phyloP scores from a whole-genome alignment of 2,888 invertebrate species.

The Dorcus hopei region DNA sequence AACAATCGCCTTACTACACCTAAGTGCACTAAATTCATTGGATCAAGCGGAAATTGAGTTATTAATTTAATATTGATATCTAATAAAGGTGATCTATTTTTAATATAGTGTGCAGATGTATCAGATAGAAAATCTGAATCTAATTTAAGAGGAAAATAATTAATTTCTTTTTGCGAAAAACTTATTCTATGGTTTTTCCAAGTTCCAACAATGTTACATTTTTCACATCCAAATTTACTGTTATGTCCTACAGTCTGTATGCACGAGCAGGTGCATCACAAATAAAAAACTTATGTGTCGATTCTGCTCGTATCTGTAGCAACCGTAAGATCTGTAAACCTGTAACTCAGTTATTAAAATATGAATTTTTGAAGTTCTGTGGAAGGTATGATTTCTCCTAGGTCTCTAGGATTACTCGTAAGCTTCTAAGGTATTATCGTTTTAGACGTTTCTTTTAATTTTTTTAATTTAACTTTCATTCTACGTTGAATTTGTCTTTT shows the following conservation, averaged over 20 bases:
- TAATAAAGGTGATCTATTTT: slow-evolving; percentile 4
- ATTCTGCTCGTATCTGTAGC: too few species aligned
- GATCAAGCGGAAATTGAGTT: slow-evolving; percentile 16
- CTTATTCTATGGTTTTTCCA: slow-evolving; percentile 5
- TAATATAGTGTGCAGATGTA: neutral
- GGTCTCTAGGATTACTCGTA: too few species aligned
- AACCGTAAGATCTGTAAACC: too few species aligned
- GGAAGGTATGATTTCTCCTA: too few species aligned
- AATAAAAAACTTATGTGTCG: slow-evolving; percentile 6
- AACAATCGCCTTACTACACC: slow-evolving; percentile 15
- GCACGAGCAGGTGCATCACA: slow-evolving; percentile 22
- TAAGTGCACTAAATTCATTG: slow-evolving; percentile 16
- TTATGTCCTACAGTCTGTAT: slow-evolving; percentile 19
- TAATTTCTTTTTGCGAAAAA: neutral
- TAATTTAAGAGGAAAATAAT: neutral
- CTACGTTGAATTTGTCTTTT: too few species aligned
- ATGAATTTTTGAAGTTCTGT: too few species aligned
- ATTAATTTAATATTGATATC: slow-evolving; percentile 4
- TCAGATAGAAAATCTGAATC: slow-evolving; percentile 5
- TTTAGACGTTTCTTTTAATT: too few species aligned
- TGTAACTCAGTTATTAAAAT: too few species aligned
- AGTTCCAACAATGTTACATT: slow-evolving; percentile 14
- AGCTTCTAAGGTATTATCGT: too few species aligned
- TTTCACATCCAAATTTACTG: slow-evolving; percentile 19
- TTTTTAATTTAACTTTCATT: too few species aligned